Evolutionary conservation across 2,888 invertebrate genomes (phyloP).

Genomic region (Ischnura elegans): DNA sequence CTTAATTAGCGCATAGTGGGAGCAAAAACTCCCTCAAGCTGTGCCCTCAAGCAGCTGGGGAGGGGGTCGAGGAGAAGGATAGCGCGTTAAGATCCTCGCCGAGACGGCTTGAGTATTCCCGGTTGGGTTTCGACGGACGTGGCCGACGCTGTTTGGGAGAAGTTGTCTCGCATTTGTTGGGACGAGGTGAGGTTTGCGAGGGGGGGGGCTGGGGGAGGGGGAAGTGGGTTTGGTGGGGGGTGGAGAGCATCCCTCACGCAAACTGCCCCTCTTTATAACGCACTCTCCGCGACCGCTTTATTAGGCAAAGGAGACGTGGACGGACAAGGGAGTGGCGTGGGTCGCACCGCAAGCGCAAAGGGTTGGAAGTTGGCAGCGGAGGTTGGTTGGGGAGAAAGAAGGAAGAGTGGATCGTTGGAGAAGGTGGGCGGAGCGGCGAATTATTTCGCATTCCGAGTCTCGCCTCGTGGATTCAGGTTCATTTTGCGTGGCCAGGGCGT

Average conservation of each 20-base stretch:
- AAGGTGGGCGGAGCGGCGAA: too few relatives aligned
- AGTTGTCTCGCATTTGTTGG: not conserved
- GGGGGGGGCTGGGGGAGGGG: not conserved
- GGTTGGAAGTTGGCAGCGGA: not conserved
- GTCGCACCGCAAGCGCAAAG: not conserved
- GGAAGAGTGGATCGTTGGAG: not conserved
- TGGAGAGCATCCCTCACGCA: not conserved
- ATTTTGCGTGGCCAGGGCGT: not conserved
- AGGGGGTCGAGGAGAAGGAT: not conserved
- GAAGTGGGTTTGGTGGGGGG: not conserved
- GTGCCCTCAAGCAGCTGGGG: not conserved
- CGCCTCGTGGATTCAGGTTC: not conserved
- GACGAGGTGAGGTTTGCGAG: not conserved
- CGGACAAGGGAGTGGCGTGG: not conserved
- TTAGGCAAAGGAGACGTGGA: constrained; percentile 21
- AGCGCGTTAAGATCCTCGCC: not conserved
- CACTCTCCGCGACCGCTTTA: not conserved
- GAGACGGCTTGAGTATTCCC: not conserved
- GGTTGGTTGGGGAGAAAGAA: not conserved
- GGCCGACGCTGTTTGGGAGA: not conserved
- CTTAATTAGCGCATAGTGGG: not conserved
- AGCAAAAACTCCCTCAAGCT: not conserved
- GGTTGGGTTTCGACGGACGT: constrained; percentile 6
- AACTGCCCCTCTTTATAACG: not conserved
- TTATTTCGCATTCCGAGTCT: not conserved